These are phyloP conservation scores for Lutjanus campechanus DNA, from an alignment of 2,797 vertebrate species.

Conservation along the genomic window DNA sequence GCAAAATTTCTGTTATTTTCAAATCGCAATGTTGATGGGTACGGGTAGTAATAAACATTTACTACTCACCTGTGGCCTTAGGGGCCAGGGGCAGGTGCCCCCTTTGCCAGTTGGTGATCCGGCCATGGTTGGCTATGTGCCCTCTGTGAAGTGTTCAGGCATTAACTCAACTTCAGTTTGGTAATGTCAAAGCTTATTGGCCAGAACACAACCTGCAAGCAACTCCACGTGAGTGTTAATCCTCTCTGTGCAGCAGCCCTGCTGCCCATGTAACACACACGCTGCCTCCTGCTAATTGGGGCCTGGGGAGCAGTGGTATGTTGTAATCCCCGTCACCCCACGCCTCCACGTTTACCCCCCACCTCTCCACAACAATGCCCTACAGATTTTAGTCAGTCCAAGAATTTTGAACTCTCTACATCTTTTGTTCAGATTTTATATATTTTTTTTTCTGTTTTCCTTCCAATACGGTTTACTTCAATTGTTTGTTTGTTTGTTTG, in stretches of 20 bases:
- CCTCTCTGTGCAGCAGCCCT: conserved; percentile 81
- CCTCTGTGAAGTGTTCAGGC: not conserved
- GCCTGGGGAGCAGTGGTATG: conserved; percentile 57
- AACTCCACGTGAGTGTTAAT: conserved; percentile 82
- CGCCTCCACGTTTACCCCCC: conserved; percentile 58
- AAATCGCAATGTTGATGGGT: too few relatives aligned
- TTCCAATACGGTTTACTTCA: not conserved
- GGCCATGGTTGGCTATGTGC: not conserved
- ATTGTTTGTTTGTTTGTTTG: conserved; percentile 9
- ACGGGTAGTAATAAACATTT: too few relatives aligned
- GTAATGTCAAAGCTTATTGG: conserved; percentile 37
- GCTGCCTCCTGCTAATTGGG: conserved; percentile 72
- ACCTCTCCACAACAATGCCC: conserved; percentile 30
- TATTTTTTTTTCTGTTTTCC: conserved; percentile 5
- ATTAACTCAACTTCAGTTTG: conserved; percentile 21
- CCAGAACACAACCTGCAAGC: conserved; percentile 23
- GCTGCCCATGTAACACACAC: conserved; percentile 78
- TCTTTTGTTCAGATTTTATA: conserved; percentile 45
- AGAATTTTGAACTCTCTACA: conserved; percentile 55
- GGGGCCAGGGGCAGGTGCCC: not conserved
- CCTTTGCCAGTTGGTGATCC: not conserved
- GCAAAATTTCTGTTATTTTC: too few relatives aligned
- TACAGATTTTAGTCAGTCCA: conserved; percentile 27
- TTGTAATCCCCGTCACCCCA: conserved; percentile 68
- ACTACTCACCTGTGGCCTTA: not conserved